Conservation (phyloP, 1,140 invertebrate species). For the Diabrotica undecimpunctata region DNA sequence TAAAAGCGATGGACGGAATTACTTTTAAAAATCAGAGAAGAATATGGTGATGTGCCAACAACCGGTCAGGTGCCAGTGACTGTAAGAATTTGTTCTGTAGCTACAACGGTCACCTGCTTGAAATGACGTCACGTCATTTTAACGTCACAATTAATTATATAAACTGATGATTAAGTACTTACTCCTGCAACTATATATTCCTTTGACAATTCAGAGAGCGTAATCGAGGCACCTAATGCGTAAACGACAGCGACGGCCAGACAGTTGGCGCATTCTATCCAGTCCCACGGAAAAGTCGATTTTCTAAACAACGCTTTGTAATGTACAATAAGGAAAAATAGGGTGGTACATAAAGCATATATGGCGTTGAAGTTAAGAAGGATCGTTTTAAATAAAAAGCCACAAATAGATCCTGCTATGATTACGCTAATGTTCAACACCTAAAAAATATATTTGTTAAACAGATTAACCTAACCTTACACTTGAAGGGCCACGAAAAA, state of each 20-base stretch:
- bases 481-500: too few relatives aligned
- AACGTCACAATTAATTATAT: too few relatives aligned
- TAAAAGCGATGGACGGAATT: too few relatives aligned
- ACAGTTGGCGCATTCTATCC: slow-evolving; percentile 4
- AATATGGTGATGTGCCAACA: too few relatives aligned
- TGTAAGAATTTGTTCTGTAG: too few relatives aligned
- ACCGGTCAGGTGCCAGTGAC: too few relatives aligned
- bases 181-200: slow-evolving; percentile 4
- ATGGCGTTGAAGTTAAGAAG: neutral
- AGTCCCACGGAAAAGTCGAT: slow-evolving; percentile 1
- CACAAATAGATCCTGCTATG: neutral
- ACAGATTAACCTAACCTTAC: neutral
- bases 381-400: neutral
- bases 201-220: neutral
- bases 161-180: neutral
- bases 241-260: neutral
- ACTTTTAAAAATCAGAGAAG: too few relatives aligned
- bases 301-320: neutral
- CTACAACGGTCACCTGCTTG: too few relatives aligned
- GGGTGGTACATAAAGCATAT: neutral
- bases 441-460: neutral
- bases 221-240: neutral
- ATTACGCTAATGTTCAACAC: neutral
- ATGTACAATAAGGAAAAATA: slow-evolving; percentile 1
- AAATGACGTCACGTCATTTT: too few relatives aligned